These are phyloP conservation scores for Anthoscopus minutus DNA, from an alignment of 2,113 vertebrate genomes.

Conservation along the genomic window DNA sequence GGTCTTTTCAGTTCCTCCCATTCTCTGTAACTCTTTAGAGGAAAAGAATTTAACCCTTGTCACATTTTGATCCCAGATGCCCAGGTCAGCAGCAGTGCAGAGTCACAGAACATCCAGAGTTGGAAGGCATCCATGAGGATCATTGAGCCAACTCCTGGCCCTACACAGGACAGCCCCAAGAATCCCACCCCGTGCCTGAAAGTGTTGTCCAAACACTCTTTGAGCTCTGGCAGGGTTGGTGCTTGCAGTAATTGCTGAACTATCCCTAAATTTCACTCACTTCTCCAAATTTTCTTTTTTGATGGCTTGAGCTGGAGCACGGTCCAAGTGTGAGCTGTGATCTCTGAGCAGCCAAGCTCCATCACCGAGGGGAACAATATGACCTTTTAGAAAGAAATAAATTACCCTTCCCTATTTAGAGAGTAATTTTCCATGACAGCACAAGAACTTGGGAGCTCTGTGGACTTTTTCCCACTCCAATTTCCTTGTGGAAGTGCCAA, in stretches of 20 bases:
- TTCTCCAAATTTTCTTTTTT: background rate
- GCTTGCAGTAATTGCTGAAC: background rate
- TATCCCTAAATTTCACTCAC: background rate
- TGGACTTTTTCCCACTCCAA: background rate
- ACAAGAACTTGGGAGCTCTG: background rate
- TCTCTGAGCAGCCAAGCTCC: background rate
- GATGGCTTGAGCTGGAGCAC: background rate
- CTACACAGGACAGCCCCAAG: background rate
- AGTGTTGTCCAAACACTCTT: background rate
- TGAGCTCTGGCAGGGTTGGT: background rate
- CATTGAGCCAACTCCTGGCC: background rate
- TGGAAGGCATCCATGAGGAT: background rate
- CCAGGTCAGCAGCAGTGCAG: background rate
- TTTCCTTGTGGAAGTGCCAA: background rate
- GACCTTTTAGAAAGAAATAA: background rate
- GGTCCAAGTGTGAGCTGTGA: background rate
- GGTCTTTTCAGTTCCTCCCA: background rate
- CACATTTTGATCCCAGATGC: background rate
- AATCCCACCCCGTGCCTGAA: background rate
- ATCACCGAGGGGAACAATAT: background rate
- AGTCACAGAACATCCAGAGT: background rate
- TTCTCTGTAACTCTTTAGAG: background rate
- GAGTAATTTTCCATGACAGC: background rate
- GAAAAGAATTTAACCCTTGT: background rate
- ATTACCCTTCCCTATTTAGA: background rate